Percentiles rank a stretch among this genome's conserved stretches.
phyloP scores from a whole-genome alignment of 2,888 invertebrate species.

The Thecocarcelia acutangulata region DNA sequence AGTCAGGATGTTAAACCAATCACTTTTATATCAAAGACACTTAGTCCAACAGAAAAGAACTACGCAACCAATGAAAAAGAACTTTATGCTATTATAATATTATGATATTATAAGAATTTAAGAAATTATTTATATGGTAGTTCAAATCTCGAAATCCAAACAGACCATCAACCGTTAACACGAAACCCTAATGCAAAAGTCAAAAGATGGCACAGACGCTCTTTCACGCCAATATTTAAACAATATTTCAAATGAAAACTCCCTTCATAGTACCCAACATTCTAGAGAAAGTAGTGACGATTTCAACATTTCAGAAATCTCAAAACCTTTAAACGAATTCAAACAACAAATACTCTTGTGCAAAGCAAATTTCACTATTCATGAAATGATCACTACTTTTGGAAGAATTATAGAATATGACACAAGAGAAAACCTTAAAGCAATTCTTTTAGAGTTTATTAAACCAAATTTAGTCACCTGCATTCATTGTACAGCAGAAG shows the following conservation, averaged over 20 bases:
- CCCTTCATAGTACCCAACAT: too few species aligned
- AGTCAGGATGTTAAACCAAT: conserved; percentile 32
- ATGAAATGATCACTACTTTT: conserved; percentile 32
- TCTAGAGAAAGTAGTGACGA: conserved; percentile 43
- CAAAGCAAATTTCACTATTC: conserved; percentile 47
- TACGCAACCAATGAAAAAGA: conserved; percentile 34
- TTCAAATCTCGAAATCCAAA: conserved; percentile 4
- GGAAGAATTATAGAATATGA: too few species aligned
- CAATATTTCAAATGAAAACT: too few species aligned
- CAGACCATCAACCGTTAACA: neutral
- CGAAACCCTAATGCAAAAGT: conserved; percentile 11
- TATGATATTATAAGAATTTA: conserved; percentile 2
- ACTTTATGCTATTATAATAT: conserved; percentile 22
- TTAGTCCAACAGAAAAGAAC: too few species aligned
- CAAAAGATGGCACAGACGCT: conserved; percentile 13
- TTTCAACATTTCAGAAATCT: conserved; percentile 34
- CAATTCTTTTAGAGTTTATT: too few species aligned
- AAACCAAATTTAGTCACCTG: too few species aligned
- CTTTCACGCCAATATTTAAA: conserved; percentile 29
- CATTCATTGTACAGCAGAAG: too few species aligned
- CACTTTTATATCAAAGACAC: conserved; percentile 24
- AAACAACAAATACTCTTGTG: conserved; percentile 32
- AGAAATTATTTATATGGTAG: conserved; percentile 29
- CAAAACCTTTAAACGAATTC: conserved; percentile 42
- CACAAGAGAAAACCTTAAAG: too few species aligned